Evolutionary conservation across 1,140 invertebrate species (phyloP).

Genomic region (Coelopa frigida): DNA sequence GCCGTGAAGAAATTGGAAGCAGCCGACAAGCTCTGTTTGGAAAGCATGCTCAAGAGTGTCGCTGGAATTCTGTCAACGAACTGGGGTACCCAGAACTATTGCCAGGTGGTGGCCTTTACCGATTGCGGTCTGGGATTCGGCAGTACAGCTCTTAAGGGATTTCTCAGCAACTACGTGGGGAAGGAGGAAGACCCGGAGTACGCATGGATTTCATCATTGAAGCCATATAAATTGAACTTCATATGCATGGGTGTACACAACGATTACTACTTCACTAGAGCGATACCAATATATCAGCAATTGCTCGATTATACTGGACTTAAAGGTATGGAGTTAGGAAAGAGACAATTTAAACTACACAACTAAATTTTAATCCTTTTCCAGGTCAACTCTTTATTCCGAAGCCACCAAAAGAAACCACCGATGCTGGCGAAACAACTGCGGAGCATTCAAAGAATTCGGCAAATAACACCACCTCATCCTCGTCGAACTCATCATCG

Average conservation of each 20-base stretch:
- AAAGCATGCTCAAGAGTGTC: slow-evolving; percentile 29
- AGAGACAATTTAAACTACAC: neutral
- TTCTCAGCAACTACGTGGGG: slow-evolving; percentile 20
- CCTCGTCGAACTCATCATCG: slow-evolving; percentile 34
- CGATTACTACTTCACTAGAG: slow-evolving; percentile 46
- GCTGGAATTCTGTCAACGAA: slow-evolving; percentile 27
- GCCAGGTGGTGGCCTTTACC: slow-evolving; percentile 37
- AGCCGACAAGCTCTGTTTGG: slow-evolving; percentile 27
- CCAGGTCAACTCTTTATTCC: slow-evolving; percentile 35
- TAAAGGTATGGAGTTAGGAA: slow-evolving; percentile 20
- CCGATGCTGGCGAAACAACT: slow-evolving; percentile 14
- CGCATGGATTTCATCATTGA: slow-evolving; percentile 64
- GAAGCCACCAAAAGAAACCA: slow-evolving; percentile 24
- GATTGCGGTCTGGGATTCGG: slow-evolving; percentile 41
- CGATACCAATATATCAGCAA: slow-evolving; percentile 32
- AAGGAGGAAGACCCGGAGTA: slow-evolving; percentile 36
- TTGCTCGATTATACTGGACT: slow-evolving; percentile 26
- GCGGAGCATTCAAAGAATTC: slow-evolving; percentile 44
- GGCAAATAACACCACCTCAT: slow-evolving; percentile 57
- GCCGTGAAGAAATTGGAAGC: slow-evolving; percentile 39
- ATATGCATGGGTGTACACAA: slow-evolving; percentile 56
- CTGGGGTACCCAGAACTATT: slow-evolving; percentile 37
- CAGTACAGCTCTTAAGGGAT: slow-evolving; percentile 25
- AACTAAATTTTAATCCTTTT: neutral
- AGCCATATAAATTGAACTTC: slow-evolving; percentile 69